Conservation (phyloP, 2,888 invertebrate species). For the Lutraria lutraria region DNA sequence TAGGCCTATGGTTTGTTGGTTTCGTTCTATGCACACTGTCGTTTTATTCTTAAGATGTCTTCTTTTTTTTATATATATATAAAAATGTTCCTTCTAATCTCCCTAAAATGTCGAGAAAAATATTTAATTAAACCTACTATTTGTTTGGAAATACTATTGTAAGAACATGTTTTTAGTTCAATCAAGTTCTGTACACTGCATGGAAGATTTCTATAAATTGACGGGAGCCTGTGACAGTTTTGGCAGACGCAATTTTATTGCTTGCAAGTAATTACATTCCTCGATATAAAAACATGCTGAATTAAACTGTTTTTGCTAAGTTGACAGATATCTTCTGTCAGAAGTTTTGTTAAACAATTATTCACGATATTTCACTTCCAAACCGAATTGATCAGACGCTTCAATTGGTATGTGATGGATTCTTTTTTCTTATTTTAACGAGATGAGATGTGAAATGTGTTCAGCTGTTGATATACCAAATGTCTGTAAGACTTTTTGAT, state of each 20-base stretch:
- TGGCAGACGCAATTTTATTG: background rate
- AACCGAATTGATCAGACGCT: background rate
- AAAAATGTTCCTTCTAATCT: too few relatives aligned
- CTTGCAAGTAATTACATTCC: background rate
- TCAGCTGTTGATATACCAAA: too few relatives aligned
- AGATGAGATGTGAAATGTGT: background rate
- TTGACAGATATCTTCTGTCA: background rate
- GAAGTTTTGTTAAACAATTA: background rate
- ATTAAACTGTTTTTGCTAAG: background rate
- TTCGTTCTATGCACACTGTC: too few relatives aligned
- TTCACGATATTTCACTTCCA: background rate
- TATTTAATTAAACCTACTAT: too few relatives aligned
- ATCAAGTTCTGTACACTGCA: background rate
- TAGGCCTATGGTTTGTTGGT: too few relatives aligned
- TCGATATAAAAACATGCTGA: background rate
- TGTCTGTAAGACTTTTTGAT: too few relatives aligned
- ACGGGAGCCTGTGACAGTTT: background rate
- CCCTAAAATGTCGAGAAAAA: too few relatives aligned
- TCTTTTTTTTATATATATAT: too few relatives aligned
- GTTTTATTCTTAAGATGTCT: too few relatives aligned
- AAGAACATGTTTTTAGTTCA: too few relatives aligned
- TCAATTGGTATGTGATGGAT: background rate
- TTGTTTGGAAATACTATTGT: too few relatives aligned
- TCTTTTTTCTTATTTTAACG: background rate
- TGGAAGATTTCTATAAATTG: constrained; percentile 5